phyloP scores from a whole-genome alignment of 2,113 vertebrate genomes.

The Perca flavescens region DNA sequence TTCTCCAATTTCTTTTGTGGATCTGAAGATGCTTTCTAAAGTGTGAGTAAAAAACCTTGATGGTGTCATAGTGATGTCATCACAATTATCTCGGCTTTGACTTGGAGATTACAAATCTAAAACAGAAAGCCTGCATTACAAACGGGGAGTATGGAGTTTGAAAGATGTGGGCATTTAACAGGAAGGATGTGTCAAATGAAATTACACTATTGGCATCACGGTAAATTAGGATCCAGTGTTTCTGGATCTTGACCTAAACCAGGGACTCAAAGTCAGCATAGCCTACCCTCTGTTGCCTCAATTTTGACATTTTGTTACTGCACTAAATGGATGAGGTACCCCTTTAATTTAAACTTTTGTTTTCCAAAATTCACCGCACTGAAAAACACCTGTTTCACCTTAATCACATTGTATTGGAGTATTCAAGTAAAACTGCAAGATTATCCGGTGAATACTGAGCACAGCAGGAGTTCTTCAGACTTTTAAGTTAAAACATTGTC shows the following conservation, averaged over 20 bases:
- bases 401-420: slow-evolving; percentile 20
- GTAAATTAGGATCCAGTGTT: slow-evolving; percentile 20
- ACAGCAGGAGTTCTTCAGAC: slow-evolving; percentile 29
- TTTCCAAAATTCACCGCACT: slow-evolving; percentile 8
- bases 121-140: background rate
- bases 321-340: no score
- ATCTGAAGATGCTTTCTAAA: background rate
- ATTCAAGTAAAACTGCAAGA: slow-evolving; percentile 30
- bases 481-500: slow-evolving; percentile 59
- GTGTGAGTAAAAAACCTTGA: background rate
- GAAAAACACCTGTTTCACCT: slow-evolving; percentile 24
- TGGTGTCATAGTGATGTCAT: slow-evolving; percentile 1
- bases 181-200: background rate
- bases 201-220: background rate
- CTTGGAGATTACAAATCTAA: background rate
- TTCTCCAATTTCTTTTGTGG: background rate
- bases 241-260: background rate
- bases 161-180: background rate
- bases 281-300: background rate
- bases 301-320: no score
- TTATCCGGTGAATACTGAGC: slow-evolving; percentile 24
- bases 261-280: background rate
- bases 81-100: background rate
- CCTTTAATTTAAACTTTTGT: slow-evolving; percentile 6
- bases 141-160: background rate